These are phyloP conservation scores for Tridacna gigas DNA, from an alignment of 2,888 invertebrate genomes.

Conservation along the genomic window DNA sequence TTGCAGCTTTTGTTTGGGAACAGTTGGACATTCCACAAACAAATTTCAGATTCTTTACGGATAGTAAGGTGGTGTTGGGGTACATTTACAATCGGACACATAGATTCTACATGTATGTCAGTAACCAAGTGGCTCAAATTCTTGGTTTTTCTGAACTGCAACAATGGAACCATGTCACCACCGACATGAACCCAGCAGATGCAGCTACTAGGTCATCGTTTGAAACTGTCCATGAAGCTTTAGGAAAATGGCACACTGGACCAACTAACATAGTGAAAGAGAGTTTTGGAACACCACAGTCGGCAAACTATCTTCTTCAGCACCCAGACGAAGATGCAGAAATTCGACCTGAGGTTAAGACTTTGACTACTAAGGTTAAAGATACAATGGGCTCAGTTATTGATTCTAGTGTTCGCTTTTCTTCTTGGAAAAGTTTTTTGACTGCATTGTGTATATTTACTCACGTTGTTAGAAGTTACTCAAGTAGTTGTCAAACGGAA, in stretches of 20 bases:
- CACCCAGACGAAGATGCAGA: not conserved
- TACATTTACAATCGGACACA: conserved; percentile 50
- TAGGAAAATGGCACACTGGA: not conserved
- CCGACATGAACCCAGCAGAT: conserved; percentile 55
- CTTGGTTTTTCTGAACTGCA: conserved; percentile 18
- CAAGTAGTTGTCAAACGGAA: not conserved
- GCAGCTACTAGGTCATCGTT: conserved; percentile 31
- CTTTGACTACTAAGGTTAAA: not conserved
- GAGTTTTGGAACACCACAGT: not conserved
- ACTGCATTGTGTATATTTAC: not conserved
- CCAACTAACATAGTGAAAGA: not conserved
- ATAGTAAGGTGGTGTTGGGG: conserved; percentile 60
- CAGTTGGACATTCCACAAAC: conserved; percentile 31
- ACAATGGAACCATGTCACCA: conserved; percentile 53
- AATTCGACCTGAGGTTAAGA: not conserved
- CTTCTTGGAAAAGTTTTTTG: not conserved
- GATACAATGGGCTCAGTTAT: not conserved
- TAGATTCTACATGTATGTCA: conserved; percentile 62
- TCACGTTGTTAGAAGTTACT: not conserved
- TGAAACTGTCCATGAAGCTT: not conserved
- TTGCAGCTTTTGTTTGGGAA: conserved; percentile 30
- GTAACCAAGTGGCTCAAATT: conserved; percentile 52
- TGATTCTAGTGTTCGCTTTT: not conserved
- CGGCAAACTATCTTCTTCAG: not conserved
- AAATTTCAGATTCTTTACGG: conserved; percentile 43